Conservation (phyloP, 2,888 invertebrate species). For the Agrochola litura region DNA sequence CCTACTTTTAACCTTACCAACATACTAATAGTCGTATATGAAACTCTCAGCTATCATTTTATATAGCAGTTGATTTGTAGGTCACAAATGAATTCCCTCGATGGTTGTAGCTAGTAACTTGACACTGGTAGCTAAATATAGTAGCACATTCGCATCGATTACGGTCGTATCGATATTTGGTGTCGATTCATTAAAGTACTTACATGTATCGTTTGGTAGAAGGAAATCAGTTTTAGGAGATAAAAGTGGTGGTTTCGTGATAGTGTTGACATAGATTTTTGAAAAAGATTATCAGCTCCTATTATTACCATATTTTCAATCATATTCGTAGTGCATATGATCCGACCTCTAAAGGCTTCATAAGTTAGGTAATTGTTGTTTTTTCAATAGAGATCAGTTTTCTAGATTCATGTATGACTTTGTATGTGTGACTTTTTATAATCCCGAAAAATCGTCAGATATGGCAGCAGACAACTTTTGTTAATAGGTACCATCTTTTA, state of each 20-base stretch:
- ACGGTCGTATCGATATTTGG: slow-evolving; percentile 64
- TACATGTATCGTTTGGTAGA: background rate
- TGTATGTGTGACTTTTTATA: background rate
- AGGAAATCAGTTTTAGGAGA: background rate
- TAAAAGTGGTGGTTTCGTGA: background rate
- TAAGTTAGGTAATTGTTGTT: background rate
- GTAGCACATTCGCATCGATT: slow-evolving; percentile 67
- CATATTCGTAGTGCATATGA: background rate
- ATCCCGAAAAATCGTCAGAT: background rate
- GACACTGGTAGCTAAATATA: slow-evolving; percentile 71
- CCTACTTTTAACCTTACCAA: background rate
- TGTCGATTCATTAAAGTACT: slow-evolving; percentile 41
- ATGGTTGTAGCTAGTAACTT: slow-evolving; percentile 70
- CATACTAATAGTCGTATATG: slow-evolving; percentile 8
- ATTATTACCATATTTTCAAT: no score
- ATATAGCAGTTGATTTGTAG: slow-evolving; percentile 66
- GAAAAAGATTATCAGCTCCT: background rate
- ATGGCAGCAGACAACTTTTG: background rate
- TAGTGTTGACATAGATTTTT: background rate
- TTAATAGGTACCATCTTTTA: background rate
- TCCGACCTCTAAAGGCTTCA: background rate
- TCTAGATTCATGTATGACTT: background rate
- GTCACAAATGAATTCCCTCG: slow-evolving; percentile 68
- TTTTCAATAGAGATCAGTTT: background rate
- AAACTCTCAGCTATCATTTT: slow-evolving; percentile 63